Base-by-base conservation (phyloP, 2,888 invertebrate species). In the Emesis furor region DNA sequence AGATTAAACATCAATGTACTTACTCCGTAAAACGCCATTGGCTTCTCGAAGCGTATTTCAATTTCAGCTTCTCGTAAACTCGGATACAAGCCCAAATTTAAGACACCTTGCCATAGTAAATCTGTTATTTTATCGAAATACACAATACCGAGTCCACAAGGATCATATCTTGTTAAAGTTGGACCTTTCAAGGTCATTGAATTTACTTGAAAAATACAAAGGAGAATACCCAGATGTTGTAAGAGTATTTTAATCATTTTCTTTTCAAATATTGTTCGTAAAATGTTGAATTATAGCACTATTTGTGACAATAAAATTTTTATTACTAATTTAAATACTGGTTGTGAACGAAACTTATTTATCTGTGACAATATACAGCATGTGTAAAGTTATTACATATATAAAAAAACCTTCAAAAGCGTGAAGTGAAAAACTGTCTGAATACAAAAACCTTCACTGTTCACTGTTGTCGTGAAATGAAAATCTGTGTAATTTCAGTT, bases 71-170 rank as follows among this genome's bases (percentile, higher is more conserved):
- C 89, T 32, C 85, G 65, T 46, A 94, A 83, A 69, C 91, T 89
- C 1, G 86, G 88, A 81, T 95, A 95, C n/a, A 94, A 86, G 72
- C 91, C 92, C 73, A 96, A 92, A 90, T 94, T 90, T 39, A 96
- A 86, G 7, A 92, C 91, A 8, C 94, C 95, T 75, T 86, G 88
- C 96, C 96, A 96, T 82, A 92, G 73, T 77, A 88, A 90, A 1
- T 92, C 89, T 3, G 89, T 88, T 6, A 94, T 74, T 91, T 91
- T 94, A 82, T 96, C 94, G 84, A 96, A 96, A 90, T 95, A 92
- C 85, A 96, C 88, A 8, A 94, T 90, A 1, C 94, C 96, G 69
- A 96, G 88, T 8, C 94, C 94, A 86, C 96, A 96, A 1, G 96
- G 96, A 59, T 95, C 94, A 68, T 96, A 96, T 83, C 94, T 92